These are phyloP conservation scores for Semaprochilodus insignis DNA, from an alignment of 2,797 vertebrate genomes.

Conservation along the genomic window DNA sequence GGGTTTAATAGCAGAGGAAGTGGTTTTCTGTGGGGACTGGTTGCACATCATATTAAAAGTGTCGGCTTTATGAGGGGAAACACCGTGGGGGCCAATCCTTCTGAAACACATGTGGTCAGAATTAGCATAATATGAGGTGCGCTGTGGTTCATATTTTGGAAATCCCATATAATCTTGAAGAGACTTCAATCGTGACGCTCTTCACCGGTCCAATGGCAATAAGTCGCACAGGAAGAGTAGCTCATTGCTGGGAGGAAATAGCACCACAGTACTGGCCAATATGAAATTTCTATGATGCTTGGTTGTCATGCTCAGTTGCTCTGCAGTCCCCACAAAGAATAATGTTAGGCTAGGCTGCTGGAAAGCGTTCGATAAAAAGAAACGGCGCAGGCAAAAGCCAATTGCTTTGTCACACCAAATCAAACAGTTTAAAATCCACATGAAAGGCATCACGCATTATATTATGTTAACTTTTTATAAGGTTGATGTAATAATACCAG, in stretches of 20 bases:
- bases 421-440: slow-evolving; percentile 6
- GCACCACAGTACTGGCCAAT: slow-evolving; percentile 34
- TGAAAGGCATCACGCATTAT: not conserved
- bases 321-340: slow-evolving; percentile 58
- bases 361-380: slow-evolving; percentile 38
- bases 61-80: slow-evolving; percentile 58
- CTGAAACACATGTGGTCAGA: slow-evolving; percentile 71
- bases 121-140: slow-evolving; percentile 72
- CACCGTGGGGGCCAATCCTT: slow-evolving; percentile 57
- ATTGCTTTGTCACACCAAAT: slow-evolving; percentile 39
- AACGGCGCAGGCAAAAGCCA: slow-evolving; percentile 21
- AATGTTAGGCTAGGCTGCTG: slow-evolving; percentile 31
- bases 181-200: slow-evolving; percentile 52
- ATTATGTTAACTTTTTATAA: slow-evolving; percentile 1
- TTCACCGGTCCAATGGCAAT: slow-evolving; percentile 44
- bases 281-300: slow-evolving; percentile 58
- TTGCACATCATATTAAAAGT: slow-evolving; percentile 67
- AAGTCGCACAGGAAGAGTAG: slow-evolving; percentile 45
- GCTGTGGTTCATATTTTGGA: slow-evolving; percentile 66
- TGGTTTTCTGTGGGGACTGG: slow-evolving; percentile 63
- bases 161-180: slow-evolving; percentile 55
- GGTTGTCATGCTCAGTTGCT: slow-evolving; percentile 55
- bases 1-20: slow-evolving; percentile 72
- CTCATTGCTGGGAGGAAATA: slow-evolving; percentile 49
- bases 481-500: not conserved